Conservation (phyloP, 1,140 invertebrate species). For the Dendroctonus valens region DNA sequence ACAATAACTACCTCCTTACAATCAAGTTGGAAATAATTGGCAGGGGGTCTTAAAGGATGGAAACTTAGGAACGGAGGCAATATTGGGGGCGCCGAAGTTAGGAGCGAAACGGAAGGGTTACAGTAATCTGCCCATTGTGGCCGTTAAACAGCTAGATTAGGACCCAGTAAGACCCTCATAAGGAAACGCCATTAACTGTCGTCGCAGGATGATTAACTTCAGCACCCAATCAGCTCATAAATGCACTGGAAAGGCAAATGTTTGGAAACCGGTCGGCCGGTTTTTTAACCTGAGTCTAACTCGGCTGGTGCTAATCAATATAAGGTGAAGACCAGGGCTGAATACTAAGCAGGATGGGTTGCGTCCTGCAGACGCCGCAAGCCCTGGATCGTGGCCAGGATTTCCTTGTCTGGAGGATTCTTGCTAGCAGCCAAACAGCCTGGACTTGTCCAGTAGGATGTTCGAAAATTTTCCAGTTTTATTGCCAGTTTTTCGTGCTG, state of each 20-base stretch:
- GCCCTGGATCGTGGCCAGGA: conserved; percentile 30
- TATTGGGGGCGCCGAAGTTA: conserved; percentile 28
- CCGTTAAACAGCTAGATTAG: conserved; percentile 34
- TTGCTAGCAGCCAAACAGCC: conserved; percentile 4
- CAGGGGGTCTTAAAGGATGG: conserved; percentile 26
- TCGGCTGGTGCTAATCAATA: conserved; percentile 47
- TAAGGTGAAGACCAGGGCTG: conserved; percentile 46
- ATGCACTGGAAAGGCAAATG: no score
- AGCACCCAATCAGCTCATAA: no score
- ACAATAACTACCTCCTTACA: neutral
- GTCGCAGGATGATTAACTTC: conserved; percentile 8
- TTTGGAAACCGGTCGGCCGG: no score
- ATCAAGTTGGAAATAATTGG: conserved; percentile 31
- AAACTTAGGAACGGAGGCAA: conserved; percentile 16
- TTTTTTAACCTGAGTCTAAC: conserved; percentile 14
- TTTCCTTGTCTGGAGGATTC: conserved; percentile 19
- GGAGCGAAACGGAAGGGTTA: conserved; percentile 31
- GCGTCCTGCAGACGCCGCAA: conserved; percentile 33
- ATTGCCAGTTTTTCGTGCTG: conserved; percentile 24
- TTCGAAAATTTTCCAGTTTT: no score
- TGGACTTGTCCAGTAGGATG: no score
- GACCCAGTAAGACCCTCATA: conserved; percentile 21
- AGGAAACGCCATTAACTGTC: conserved; percentile 27
- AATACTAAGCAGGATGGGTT: conserved; percentile 42
- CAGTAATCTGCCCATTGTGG: conserved; percentile 34